Evolutionary conservation across 1,140 invertebrate species (phyloP), one percentile per base, ranked within the genome.

Genomic region (Samia ricini): DNA sequence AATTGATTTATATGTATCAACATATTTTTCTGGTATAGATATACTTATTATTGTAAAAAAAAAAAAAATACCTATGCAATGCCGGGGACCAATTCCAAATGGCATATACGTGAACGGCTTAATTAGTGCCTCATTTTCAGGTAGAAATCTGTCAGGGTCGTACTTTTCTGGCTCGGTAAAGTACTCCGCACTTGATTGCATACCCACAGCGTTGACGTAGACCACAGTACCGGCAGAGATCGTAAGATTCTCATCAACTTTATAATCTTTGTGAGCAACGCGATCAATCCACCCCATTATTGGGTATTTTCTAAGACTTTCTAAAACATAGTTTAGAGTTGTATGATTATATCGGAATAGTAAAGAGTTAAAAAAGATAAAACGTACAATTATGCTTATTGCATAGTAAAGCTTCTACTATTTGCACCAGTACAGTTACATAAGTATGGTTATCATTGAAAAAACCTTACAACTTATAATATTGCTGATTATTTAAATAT

Each of bases 11-110:
- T n/a, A n/a, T 4, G 8, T 26, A 4, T 26, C 3, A 26, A 26
- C 8, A 29, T 29, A 8, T 29, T 29, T 5, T 5, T 29, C 26
- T 29, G 26, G 4, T 5, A 5, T 29, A 1, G 10, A 29, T 0
- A 29, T 29, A 8, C 6, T 10, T 2, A 29, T 8, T 29, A 29
- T 29, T 29, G 26, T 26, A 26, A 4, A 26, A 26, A 26, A 4
- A 26, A 26, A 26, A 26, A 26, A 3, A 26, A 76, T 75, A 92
- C 91, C 92, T 63, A 94, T 94, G 80, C 94, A 95, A 69, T 92
- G 92, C 49, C 94, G 85, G 0, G 92, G 92, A 12, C 94, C 94
- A 66, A 93, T 93, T 5, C 93, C 93, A 76, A 94, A 95, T 2
- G 93, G 93, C 12, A 94, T 56, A 68, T 81, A 94, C 0, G 81